A percentile compares a stretch with the other conserved stretches of the same genome.
Conservation (phyloP, 2,888 invertebrate genomes). For the Homarus gammarus region DNA sequence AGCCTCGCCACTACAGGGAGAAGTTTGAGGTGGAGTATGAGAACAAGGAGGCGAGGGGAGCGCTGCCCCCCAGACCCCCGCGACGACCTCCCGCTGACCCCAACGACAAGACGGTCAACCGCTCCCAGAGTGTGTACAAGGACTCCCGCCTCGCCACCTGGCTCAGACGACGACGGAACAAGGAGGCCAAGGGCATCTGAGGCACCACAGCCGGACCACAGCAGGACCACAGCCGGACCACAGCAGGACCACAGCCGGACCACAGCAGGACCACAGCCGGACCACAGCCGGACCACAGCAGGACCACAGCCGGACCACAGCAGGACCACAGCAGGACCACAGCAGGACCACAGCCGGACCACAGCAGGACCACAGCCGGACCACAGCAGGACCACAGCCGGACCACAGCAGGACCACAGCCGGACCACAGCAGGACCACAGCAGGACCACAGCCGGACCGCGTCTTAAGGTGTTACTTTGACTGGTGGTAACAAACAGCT, state of each 20-base stretch:
- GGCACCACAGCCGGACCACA: too few species aligned
- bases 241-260: neutral
- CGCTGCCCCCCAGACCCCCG: conserved; percentile 76
- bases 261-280: neutral
- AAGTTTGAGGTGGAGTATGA: conserved; percentile 72
- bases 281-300: neutral
- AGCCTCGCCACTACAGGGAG: conserved; percentile 70
- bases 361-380: too few species aligned
- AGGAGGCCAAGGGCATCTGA: conserved; percentile 69
- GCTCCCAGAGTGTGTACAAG: conserved; percentile 76
- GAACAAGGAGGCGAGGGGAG: conserved; percentile 66
- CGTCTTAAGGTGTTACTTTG: too few species aligned
- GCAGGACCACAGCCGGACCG: neutral
- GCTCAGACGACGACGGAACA: conserved; percentile 71
- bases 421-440: too few species aligned
- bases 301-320: too few species aligned
- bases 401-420: too few species aligned
- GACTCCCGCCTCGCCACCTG: conserved; percentile 76
- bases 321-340: too few species aligned
- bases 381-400: too few species aligned
- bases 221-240: neutral
- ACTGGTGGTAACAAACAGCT: too few species aligned
- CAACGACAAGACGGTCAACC: conserved; percentile 61
- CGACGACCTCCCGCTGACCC: conserved; percentile 72
- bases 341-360: too few species aligned